Conservation (phyloP, 53 echinoderm and acorn worm genomes). For the Antedon mediterranea region DNA sequence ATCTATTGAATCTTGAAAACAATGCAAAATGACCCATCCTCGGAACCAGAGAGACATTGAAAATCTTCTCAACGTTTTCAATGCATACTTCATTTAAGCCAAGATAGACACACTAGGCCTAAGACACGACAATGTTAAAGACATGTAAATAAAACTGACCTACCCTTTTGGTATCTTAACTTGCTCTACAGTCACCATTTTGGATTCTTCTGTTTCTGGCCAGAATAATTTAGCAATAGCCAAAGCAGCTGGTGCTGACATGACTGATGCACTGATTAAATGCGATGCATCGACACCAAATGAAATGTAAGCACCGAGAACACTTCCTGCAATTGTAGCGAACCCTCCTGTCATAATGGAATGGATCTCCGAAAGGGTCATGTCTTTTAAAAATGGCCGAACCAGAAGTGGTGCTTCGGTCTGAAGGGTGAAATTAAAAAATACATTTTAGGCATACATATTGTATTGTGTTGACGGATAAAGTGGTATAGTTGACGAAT, state of each 20-base stretch:
- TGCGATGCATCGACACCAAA: conserved; percentile 47
- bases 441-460: no score
- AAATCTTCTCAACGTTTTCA: no score
- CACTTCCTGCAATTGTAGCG: conserved; percentile 47
- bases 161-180: conserved; percentile 41
- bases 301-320: conserved; percentile 49
- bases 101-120: no score
- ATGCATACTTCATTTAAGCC: no score
- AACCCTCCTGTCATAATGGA: conserved; percentile 54
- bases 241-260: conserved; percentile 64
- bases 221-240: conserved; percentile 60
- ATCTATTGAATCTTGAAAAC: no score
- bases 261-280: conserved; percentile 49
- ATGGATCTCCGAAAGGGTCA: conserved; percentile 54
- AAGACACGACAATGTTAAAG: no score
- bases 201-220: conserved; percentile 54
- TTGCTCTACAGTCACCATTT: conserved; percentile 14
- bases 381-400: conserved; percentile 42
- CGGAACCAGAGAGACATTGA: no score
- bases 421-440: conserved; percentile 4
- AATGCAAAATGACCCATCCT: no score
- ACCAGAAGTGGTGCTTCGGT: conserved; percentile 47
- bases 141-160: no score
- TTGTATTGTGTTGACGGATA: no score
- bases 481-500: no score